Base-by-base conservation (phyloP, 2,888 invertebrate species). In the Bombylius discolor region DNA sequence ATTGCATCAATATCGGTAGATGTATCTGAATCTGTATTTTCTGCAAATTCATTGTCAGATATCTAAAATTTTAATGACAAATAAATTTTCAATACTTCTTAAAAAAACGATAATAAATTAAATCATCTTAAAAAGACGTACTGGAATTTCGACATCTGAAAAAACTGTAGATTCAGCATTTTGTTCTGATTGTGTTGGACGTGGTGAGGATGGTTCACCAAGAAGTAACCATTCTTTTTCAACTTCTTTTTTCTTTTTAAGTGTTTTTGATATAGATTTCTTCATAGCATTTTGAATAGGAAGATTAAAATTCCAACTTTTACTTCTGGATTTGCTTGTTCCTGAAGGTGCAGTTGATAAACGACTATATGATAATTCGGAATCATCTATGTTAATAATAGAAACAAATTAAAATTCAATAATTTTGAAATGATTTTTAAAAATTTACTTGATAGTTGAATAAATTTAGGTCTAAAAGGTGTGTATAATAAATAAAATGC, bases 1-100 rank as follows among this genome's bases (percentile, higher is more conserved):
- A 84, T 84, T 2, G 84, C 84, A 67, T 87, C 87, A 55, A 87
- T 85, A 64, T 87, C 87, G 3, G 87, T 87, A 1, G 84, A 85
- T 60, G 82, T 84, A 60, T 83, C 83, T 33, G 82, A 83, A 59
- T 82, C 83, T n/a, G 81, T 81, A 61, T 79, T 80, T 31, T 77
- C 81, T n/a, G 59, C 51, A 36, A 57, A 60, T 44, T 63, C 62
- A 49, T 61, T 56, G 51, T 62, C 63, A 5, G 63, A 59, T 45
- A 54, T 49, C 59, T 59, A 4, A 14, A 53, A 49, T 14, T 7
- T 5, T 14, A 23, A 23, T 23, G 13, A 5, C 11, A 13, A 5
- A 44, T 4, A 8, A 13, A 47, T 9, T 47, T 33, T 34, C 34
- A 52, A n/a, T 52, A 32, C 9, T 52, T 45, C 13, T 32, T 45